A percentile compares a stretch with the other conserved stretches of the same genome.
These are phyloP conservation scores for Kradibia gibbosae DNA, from an alignment of 1,140 invertebrate species.

Conservation along the genomic window DNA sequence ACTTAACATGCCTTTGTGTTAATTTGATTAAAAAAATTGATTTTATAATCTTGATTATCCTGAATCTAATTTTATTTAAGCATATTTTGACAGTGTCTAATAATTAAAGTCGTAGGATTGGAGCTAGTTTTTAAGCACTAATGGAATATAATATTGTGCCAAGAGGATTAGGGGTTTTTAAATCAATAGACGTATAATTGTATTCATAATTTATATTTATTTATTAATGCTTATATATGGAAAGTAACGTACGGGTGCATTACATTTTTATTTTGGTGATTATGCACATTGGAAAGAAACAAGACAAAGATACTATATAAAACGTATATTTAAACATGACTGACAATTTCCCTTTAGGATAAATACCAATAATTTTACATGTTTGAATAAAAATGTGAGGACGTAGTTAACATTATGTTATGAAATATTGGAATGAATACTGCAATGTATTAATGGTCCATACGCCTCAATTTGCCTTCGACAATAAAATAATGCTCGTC, in stretches of 20 bases:
- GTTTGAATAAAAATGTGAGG: constrained; percentile 39
- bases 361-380: constrained; percentile 28
- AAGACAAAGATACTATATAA: constrained; percentile 37
- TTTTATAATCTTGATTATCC: too few relatives aligned
- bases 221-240: background rate
- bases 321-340: constrained; percentile 29
- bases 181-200: too few relatives aligned
- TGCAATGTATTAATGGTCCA: constrained; percentile 50
- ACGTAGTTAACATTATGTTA: constrained; percentile 35
- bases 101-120: too few relatives aligned
- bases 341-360: constrained; percentile 23
- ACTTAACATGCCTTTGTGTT: too few relatives aligned
- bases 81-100: too few relatives aligned
- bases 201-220: constrained; percentile 21
- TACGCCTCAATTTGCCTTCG: constrained; percentile 49
- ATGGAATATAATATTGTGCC: too few relatives aligned
- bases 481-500: constrained; percentile 43
- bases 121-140: too few relatives aligned
- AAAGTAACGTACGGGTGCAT: constrained; percentile 2
- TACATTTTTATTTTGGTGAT: constrained; percentile 33
- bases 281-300: constrained; percentile 37
- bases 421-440: constrained; percentile 51
- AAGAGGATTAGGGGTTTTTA: too few relatives aligned
- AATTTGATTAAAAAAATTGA: too few relatives aligned
- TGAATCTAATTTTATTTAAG: too few relatives aligned